These are phyloP conservation scores for Cloeon dipterum DNA, from an alignment of 2,888 invertebrate species.

Conservation along the genomic window DNA sequence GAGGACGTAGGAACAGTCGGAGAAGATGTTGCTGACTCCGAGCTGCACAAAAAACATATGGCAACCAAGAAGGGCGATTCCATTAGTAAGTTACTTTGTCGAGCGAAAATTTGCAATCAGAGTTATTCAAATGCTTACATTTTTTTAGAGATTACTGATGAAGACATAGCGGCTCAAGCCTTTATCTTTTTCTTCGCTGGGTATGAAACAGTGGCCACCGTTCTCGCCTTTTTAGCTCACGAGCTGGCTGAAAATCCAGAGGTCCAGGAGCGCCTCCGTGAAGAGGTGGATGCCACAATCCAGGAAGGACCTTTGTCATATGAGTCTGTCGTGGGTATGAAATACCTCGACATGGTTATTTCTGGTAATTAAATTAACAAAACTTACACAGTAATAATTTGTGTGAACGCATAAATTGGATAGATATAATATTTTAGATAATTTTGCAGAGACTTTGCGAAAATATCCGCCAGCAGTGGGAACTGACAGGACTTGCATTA, in stretches of 20 bases:
- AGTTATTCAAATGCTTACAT: too few species aligned
- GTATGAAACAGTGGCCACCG: neutral
- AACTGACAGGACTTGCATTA: slow-evolving; percentile 25
- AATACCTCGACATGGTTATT: slow-evolving; percentile 33
- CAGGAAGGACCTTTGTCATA: slow-evolving; percentile 10
- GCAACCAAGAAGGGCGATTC: neutral
- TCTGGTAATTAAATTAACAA: slow-evolving; percentile 9
- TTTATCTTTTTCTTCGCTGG: neutral
- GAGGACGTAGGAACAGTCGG: too few species aligned
- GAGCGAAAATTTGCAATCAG: too few species aligned
- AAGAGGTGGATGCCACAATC: neutral
- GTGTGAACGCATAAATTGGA: too few species aligned
- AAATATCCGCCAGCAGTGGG: slow-evolving; percentile 31
- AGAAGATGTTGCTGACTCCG: too few species aligned
- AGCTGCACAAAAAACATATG: neutral
- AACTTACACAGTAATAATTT: too few species aligned
- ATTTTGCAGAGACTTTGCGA: slow-evolving; percentile 29
- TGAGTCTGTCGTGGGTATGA: slow-evolving; percentile 20
- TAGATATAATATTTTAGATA: slow-evolving; percentile 8
- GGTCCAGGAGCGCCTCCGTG: neutral
- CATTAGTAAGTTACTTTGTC: neutral
- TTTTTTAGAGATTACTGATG: neutral
- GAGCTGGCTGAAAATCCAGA: neutral
- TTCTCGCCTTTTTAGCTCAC: neutral
- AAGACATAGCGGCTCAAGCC: neutral